Evolutionary conservation across 2,797 vertebrate species (phyloP), one percentile per base, ranked within the genome.

Genomic region (Borostomias antarcticus): DNA sequence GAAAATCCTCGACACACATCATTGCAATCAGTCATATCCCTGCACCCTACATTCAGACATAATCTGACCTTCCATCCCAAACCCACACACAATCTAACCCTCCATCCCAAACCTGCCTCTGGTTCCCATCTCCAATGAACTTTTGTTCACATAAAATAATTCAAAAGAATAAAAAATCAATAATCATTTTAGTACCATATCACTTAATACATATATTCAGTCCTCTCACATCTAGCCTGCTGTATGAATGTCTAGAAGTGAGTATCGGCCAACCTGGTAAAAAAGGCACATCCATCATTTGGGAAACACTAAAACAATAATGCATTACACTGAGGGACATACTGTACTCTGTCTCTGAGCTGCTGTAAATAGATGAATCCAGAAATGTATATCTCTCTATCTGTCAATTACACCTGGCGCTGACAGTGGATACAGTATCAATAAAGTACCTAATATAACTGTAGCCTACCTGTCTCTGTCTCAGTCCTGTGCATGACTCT

Each of bases 391-490:
- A n/a, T n/a, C n/a, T n/a, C n/a, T 89, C 85, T 78, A 85, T 86
- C 82, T 84, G 84, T 72, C 78, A 82, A 77, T 25, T 23, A 17
- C 25, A 28, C 40, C 43, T 47, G 23, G 63, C 28, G 21, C 48
- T 80, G 82, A 69, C 80, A 30, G 58, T 26, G 47, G 85, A n/a
- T n/a, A n/a, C n/a, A 66, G 68, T 83, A 82, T 64, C 70, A 91
- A 89, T 90, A 89, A 92, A 91, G 74, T 80, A 79, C 80, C 74
- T 83, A 88, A 76, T 86, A 77, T 85, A 85, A 82, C 80, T 79
- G 56, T 73, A 74, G 66, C 37, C 57, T 32, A 53, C 11, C n/a
- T n/a, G n/a, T n/a, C 29, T 62, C 19, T 43, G 25, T 52, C n/a
- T n/a, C n/a, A n/a, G n/a, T n/a, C n/a, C 3, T 57, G 54, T 62